Conservation (phyloP, 2,113 vertebrate genomes). For the Rousettus leschenaultii region DNA sequence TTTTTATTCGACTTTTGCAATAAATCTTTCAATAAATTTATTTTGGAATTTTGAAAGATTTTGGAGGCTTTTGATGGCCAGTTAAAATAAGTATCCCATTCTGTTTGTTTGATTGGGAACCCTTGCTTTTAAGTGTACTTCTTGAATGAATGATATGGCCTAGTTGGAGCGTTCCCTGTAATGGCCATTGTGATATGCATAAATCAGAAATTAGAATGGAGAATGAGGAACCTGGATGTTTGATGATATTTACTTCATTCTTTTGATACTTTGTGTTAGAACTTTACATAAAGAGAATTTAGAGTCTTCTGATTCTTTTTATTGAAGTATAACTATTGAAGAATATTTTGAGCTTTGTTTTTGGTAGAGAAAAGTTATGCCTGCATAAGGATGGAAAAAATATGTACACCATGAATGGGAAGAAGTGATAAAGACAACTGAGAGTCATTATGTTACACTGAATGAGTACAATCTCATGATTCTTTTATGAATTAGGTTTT, state of each 20-base stretch:
- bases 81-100: background rate
- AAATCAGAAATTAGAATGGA: background rate
- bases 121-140: background rate
- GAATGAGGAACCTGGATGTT: background rate
- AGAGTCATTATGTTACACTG: background rate
- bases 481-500: background rate
- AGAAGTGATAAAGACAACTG: background rate
- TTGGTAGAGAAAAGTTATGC: background rate
- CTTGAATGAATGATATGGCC: background rate
- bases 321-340: background rate
- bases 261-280: background rate
- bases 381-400: background rate
- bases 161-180: background rate
- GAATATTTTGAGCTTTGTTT: background rate
- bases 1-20: background rate
- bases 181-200: background rate
- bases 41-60: background rate
- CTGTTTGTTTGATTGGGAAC: background rate
- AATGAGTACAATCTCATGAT: background rate
- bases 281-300: background rate
- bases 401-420: background rate
- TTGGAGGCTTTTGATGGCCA: background rate
- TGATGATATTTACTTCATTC: background rate
- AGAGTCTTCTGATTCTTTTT: background rate
- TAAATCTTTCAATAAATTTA: background rate